phyloP scores from a whole-genome alignment of 1,140 invertebrate species.

The Brachionus sp. region DNA sequence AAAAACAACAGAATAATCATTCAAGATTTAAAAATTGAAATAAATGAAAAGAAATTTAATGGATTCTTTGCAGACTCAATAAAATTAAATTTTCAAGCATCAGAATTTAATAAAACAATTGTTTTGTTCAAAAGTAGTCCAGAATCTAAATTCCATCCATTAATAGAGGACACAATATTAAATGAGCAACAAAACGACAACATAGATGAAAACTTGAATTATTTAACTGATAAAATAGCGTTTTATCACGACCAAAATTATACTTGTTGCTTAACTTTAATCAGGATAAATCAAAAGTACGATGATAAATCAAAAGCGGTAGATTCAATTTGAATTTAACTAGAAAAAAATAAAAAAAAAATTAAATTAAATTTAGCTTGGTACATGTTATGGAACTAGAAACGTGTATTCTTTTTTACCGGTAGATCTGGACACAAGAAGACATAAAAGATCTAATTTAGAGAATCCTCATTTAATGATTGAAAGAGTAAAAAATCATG shows the following conservation, averaged over 20 bases:
- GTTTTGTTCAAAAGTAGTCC: neutral
- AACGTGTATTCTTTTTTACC: neutral
- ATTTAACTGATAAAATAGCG: neutral
- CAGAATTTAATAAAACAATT: neutral
- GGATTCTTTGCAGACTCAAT: neutral
- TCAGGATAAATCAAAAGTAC: neutral
- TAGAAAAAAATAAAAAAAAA: neutral
- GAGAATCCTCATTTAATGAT: neutral
- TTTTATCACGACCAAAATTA: neutral
- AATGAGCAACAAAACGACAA: neutral
- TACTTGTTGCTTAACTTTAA: neutral
- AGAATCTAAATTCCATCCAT: neutral
- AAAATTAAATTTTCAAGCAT: neutral
- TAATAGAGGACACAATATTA: neutral
- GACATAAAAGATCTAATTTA: neutral
- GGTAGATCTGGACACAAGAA: neutral
- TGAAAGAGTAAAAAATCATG: neutral
- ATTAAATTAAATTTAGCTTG: neutral
- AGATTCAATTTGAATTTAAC: neutral
- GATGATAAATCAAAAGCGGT: neutral
- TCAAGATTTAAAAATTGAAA: neutral
- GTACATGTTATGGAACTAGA: neutral
- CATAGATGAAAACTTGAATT: neutral
- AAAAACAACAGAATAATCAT: neutral
- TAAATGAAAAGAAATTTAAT: neutral